Evolutionary conservation across 2,797 vertebrate species (phyloP).

Genomic region (Mus spretus): DNA sequence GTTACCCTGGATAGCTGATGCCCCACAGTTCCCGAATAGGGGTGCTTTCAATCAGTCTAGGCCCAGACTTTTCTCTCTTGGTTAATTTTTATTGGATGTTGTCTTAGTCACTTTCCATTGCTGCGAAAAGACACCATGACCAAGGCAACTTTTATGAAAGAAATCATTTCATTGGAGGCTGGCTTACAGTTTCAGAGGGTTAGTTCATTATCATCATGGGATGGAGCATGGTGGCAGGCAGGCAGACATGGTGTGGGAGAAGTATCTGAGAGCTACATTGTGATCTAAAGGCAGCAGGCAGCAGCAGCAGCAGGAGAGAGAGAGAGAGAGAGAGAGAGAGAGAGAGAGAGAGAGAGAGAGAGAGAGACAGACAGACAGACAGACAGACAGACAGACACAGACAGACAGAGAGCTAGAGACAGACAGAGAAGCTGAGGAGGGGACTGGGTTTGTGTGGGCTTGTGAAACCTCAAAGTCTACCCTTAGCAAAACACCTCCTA

Average conservation of each 20-base stretch:
- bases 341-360: not conserved
- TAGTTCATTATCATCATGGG: too few relatives aligned
- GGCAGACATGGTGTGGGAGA: not conserved
- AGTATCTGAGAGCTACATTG: not conserved
- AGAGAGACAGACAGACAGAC: not conserved
- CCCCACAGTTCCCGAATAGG: not conserved
- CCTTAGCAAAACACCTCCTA: not conserved
- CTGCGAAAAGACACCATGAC: not conserved
- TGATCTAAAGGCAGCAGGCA: not conserved
- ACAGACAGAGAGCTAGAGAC: not conserved
- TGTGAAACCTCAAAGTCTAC: not conserved
- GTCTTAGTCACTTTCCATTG: not conserved
- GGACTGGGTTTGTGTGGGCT: not conserved
- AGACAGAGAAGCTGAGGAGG: too few relatives aligned
- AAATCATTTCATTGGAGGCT: not conserved
- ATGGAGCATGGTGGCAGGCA: too few relatives aligned
- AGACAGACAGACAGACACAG: too few relatives aligned
- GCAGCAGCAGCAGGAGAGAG: too few relatives aligned
- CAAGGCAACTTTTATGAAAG: not conserved
- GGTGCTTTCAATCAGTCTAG: not conserved
- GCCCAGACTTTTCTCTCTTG: slow-evolving; percentile 14
- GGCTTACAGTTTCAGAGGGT: too few relatives aligned
- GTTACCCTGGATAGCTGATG: not conserved
- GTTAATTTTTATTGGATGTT: not conserved
- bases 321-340: not conserved